Conservation (phyloP, 2,113 vertebrate species). For the Cryptomyrus ogoouensis region DNA sequence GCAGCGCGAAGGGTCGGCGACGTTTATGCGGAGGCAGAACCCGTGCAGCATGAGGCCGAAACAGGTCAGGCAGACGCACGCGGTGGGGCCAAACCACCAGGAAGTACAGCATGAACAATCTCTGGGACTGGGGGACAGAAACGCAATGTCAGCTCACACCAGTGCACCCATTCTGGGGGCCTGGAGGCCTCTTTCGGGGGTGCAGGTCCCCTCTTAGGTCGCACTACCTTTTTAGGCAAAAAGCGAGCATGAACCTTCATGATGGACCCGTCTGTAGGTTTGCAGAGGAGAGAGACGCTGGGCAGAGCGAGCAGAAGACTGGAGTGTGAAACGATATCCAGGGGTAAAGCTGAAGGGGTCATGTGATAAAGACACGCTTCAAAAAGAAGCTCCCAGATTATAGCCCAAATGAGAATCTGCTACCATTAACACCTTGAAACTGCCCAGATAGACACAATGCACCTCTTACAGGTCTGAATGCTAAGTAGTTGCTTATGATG, state of each 20-base stretch:
- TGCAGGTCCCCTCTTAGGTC: not conserved
- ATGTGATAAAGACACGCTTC: not conserved
- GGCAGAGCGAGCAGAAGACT: not conserved
- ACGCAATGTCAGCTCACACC: no score
- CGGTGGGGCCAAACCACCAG: slow-evolving; percentile 28
- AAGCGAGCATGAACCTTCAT: slow-evolving; percentile 36
- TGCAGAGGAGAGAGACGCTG: slow-evolving; percentile 34
- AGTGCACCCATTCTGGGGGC: not conserved
- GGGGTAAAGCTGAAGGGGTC: not conserved
- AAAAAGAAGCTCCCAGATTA: not conserved
- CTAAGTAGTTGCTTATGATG: not conserved
- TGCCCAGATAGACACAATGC: not conserved
- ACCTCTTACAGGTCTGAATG: not conserved
- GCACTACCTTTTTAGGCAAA: slow-evolving; percentile 30
- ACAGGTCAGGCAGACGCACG: slow-evolving; percentile 31
- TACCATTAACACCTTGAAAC: not conserved
- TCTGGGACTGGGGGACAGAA: slow-evolving; percentile 22
- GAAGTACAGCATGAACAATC: slow-evolving; percentile 34
- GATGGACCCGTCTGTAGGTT: slow-evolving; percentile 31
- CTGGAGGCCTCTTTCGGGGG: not conserved
- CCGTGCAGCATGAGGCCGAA: slow-evolving; percentile 37
- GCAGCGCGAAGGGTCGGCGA: slow-evolving; percentile 21
- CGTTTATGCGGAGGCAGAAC: slow-evolving; percentile 33
- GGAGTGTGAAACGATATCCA: not conserved
- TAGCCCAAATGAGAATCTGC: not conserved